Conservation (phyloP, 2,888 invertebrate species). For the Drosophila subsilvestris region DNA sequence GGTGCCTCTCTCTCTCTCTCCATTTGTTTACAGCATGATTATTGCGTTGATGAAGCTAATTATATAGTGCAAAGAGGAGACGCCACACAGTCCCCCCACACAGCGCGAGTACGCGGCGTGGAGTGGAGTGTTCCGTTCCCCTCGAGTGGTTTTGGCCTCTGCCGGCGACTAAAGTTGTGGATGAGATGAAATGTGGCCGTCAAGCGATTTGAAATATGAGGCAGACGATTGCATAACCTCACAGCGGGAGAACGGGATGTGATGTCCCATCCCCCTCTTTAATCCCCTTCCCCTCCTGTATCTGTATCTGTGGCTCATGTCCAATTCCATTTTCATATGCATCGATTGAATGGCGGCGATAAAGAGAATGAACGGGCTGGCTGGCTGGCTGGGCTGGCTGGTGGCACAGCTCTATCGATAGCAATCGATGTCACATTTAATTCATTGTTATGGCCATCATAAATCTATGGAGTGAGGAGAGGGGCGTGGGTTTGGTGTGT, state of each 20-base stretch:
- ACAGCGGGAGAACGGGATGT: constrained; percentile 49
- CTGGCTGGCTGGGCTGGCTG: too few species aligned
- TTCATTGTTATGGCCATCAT: constrained; percentile 78
- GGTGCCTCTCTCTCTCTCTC: constrained; percentile 4
- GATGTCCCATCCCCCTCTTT: neutral
- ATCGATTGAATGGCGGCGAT: constrained; percentile 59
- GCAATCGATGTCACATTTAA: constrained; percentile 78
- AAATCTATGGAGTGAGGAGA: constrained; percentile 53
- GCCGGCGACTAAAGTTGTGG: neutral
- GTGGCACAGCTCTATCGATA: constrained; percentile 72
- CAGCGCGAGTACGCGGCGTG: constrained; percentile 7
- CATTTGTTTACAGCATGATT: constrained; percentile 74
- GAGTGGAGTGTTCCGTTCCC: neutral
- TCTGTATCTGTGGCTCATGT: constrained; percentile 23
- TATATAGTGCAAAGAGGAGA: constrained; percentile 61
- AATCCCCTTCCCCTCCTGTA: neutral
- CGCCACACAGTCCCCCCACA: constrained; percentile 20
- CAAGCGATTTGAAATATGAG: constrained; percentile 69
- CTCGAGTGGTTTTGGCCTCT: constrained; percentile 3
- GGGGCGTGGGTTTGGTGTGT: constrained; percentile 28
- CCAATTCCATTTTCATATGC: constrained; percentile 59
- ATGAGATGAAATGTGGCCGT: constrained; percentile 59
- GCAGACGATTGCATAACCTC: constrained; percentile 65
- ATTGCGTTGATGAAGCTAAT: constrained; percentile 78
- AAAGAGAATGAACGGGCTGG: constrained; percentile 45